Conservation (phyloP, 92 coral and sea anemone species). For the Metridium senile region DNA sequence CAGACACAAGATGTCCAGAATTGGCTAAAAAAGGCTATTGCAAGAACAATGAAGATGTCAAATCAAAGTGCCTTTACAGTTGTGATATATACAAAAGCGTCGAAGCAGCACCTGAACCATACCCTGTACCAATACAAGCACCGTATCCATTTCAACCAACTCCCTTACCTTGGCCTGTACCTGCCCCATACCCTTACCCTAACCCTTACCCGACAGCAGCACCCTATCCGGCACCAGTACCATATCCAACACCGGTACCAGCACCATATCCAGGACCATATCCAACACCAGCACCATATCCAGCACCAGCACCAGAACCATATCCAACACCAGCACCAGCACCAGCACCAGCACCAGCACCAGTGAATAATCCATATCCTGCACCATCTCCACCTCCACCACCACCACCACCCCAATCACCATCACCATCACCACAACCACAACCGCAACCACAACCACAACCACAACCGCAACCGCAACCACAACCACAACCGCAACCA, state of each 20-base stretch:
- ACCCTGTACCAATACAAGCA: conserved; percentile 48
- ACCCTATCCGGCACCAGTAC: neutral
- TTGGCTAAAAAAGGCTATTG: conserved; percentile 58
- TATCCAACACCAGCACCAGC: conserved; percentile 5
- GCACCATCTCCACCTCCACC: neutral
- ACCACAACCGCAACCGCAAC: neutral
- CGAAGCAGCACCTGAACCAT: conserved; percentile 24
- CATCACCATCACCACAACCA: conserved; percentile 7
- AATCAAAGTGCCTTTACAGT: conserved; percentile 42
- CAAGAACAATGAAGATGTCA: conserved; percentile 8
- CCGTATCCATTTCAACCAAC: conserved; percentile 53
- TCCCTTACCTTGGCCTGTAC: conserved; percentile 17
- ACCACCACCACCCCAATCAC: neutral
- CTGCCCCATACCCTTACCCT: conserved; percentile 18
- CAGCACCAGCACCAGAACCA: conserved; percentile 8
- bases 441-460: neutral
- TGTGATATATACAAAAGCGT: conserved; percentile 25
- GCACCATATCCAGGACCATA: conserved; percentile 6
- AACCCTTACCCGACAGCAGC: conserved; percentile 14
- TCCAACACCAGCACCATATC: conserved; percentile 9
- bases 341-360: conserved; percentile 4
- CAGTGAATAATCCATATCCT: neutral
- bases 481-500: neutral
- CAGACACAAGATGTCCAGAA: conserved; percentile 47
- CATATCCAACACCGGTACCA: conserved; percentile 30